phyloP scores from a whole-genome alignment of 1,140 invertebrate genomes.

The Tetragonula clypearis region DNA sequence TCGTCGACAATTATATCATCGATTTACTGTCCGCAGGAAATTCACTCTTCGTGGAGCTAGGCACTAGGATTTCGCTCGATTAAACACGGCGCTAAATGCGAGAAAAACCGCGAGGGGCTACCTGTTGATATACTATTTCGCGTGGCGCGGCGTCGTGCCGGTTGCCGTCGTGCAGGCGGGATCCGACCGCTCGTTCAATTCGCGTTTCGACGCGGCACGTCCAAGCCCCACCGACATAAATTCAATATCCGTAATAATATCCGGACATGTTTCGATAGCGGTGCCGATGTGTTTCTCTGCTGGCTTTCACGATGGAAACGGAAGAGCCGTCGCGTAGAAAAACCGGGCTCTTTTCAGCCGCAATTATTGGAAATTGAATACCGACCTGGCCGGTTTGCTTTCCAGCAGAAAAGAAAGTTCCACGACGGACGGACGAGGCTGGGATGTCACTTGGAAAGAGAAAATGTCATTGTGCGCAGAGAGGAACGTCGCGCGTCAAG shows the following conservation, averaged over 20 bases:
- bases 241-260: slow-evolving; percentile 68
- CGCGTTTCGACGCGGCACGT: slow-evolving; percentile 40
- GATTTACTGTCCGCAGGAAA: neutral
- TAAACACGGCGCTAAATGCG: slow-evolving; percentile 10
- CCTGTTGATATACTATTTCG: slow-evolving; percentile 44
- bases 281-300: neutral
- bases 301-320: neutral
- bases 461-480: neutral
- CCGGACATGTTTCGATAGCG: slow-evolving; percentile 34
- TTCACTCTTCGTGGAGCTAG: neutral
- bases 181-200: slow-evolving; percentile 32
- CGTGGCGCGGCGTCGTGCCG: neutral
- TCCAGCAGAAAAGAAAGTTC: neutral
- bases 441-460: neutral
- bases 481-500: neutral
- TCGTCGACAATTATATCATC: neutral
- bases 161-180: neutral
- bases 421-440: neutral
- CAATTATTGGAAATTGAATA: slow-evolving; percentile 34
- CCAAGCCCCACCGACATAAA: slow-evolving; percentile 39
- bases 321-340: no score
- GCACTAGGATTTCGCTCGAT: neutral
- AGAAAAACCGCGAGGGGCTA: slow-evolving; percentile 21
- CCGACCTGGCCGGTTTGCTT: neutral
- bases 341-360: neutral